Evolutionary conservation across 2,797 vertebrate genomes (phyloP).

Genomic region (Eulemur albifrons): DNA sequence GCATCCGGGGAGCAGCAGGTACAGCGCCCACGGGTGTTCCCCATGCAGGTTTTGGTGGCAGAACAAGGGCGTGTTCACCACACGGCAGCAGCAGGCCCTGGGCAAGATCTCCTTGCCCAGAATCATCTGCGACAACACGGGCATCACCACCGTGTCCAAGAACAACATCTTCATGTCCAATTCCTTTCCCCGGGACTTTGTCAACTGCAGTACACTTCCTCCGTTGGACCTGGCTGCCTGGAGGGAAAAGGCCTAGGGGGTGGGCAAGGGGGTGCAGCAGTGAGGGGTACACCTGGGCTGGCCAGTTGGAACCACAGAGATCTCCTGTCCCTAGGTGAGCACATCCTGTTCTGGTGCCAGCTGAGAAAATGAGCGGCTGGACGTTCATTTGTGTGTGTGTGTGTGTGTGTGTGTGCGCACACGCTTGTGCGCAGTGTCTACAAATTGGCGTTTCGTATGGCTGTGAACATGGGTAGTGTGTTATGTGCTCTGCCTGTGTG

Average conservation of each 20-base stretch:
- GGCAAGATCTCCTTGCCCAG: constrained; percentile 78
- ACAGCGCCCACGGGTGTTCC: fast-evolving
- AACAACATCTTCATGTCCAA: constrained; percentile 83
- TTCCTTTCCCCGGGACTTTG: constrained; percentile 55
- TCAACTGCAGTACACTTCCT: constrained; percentile 78
- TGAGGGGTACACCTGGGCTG: background rate
- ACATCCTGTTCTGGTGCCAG: background rate
- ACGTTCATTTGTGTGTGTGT: background rate
- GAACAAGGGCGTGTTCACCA: constrained; percentile 84
- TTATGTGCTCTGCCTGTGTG: background rate
- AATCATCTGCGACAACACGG: constrained; percentile 92
- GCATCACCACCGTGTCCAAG: constrained; percentile 82
- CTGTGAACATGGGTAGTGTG: background rate
- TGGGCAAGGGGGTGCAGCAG: background rate
- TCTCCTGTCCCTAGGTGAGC: background rate
- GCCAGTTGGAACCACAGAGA: background rate
- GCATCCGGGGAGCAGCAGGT: background rate
- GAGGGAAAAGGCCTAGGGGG: constrained; percentile 70
- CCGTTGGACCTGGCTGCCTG: constrained; percentile 85
- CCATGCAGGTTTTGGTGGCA: constrained; percentile 89
- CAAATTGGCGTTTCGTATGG: background rate
- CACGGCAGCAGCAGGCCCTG: constrained; percentile 81
- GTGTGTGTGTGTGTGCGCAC: too few species aligned
- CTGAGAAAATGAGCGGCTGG: background rate
- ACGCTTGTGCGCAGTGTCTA: background rate